Evolutionary conservation across 2,797 vertebrate genomes (phyloP).

Genomic region (Rhinichthys osculus): DNA sequence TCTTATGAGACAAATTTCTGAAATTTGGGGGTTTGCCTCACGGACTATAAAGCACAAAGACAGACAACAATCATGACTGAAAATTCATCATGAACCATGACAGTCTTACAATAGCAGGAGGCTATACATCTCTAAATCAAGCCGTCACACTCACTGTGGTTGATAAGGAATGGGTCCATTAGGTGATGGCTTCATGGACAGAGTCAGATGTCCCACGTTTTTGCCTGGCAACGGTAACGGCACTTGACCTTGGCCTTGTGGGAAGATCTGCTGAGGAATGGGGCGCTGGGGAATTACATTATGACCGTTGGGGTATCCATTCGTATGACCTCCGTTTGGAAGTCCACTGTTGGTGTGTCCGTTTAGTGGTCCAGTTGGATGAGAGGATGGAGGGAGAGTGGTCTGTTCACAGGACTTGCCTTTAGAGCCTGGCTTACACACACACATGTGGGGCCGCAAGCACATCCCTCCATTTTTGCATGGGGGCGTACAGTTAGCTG

Average conservation of each 20-base stretch:
- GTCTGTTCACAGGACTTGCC: slow-evolving; percentile 89
- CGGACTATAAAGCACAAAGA: neutral
- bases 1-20: no score
- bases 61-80: neutral
- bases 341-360: slow-evolving; percentile 68
- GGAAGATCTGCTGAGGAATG: slow-evolving; percentile 85
- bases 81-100: neutral
- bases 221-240: slow-evolving; percentile 65
- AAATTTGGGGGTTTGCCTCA: no score
- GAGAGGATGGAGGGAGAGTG: slow-evolving; percentile 71
- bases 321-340: slow-evolving; percentile 63
- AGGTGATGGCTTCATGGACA: slow-evolving; percentile 88
- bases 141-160: slow-evolving; percentile 87
- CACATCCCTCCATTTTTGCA: slow-evolving; percentile 98
- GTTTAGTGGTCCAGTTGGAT: slow-evolving; percentile 70
- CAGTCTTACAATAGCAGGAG: slow-evolving; percentile 6
- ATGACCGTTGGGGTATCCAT: slow-evolving; percentile 68
- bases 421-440: slow-evolving; percentile 93
- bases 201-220: slow-evolving; percentile 88
- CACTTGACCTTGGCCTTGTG: slow-evolving; percentile 63
- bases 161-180: slow-evolving; percentile 84
- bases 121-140: slow-evolving; percentile 9
- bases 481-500: slow-evolving; percentile 92
- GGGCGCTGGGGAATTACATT: slow-evolving; percentile 79
- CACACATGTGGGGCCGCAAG: slow-evolving; percentile 92